Base-by-base conservation (phyloP, 2,113 vertebrate genomes). In the Damaliscus lunatus region DNA sequence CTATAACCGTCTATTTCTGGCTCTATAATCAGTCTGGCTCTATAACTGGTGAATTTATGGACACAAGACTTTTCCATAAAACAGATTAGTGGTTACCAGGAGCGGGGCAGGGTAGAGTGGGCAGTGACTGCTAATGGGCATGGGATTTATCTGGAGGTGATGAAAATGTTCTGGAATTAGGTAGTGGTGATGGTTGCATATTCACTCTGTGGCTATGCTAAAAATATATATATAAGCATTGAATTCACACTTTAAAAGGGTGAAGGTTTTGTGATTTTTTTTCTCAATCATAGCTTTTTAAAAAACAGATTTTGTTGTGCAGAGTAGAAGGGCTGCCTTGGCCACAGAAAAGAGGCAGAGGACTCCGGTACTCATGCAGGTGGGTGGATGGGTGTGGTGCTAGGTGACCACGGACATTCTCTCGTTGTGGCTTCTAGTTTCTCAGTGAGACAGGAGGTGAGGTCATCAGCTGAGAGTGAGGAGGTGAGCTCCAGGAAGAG, bases 301-400 rank as follows among this genome's bases (percentile, higher is more conserved):
- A 16, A 78, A 46, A 52, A 40, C n/a, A 84, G 52, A 40, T 55
- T 7, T 36, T 5, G 21, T 36, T 83, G n/a, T 64, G 43, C 12
- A 31, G 21, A n/a, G 29, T 16, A 10, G 17, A 29, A 29, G 57
- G 33, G 59, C 21, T 40, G 36, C 31, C 50, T 46, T 6, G 7
- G 64, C 62, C 31, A 6, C 5, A 31, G 62, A 27, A 17, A 71
- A 62, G 33, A 43, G 16, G 31, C 25, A 60, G 82, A 50, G n/a
- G 74, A 86, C 16, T 2, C 1, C 0, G 78, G 53, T 19, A 16
- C 6, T 40, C 29, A 16, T 11, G 55, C 31, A 12, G n/a, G 64
- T 0, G 7, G 7, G 13, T 23, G 1, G 23, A 0, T 10, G 2
- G 4, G 27, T 9, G 13, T 50, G 48, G 16, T 6, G 7, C 14